A percentile compares a stretch with the other conserved stretches of the same genome.
phyloP scores from a whole-genome alignment of 2,797 vertebrate genomes.

The Spea hammondii region DNA sequence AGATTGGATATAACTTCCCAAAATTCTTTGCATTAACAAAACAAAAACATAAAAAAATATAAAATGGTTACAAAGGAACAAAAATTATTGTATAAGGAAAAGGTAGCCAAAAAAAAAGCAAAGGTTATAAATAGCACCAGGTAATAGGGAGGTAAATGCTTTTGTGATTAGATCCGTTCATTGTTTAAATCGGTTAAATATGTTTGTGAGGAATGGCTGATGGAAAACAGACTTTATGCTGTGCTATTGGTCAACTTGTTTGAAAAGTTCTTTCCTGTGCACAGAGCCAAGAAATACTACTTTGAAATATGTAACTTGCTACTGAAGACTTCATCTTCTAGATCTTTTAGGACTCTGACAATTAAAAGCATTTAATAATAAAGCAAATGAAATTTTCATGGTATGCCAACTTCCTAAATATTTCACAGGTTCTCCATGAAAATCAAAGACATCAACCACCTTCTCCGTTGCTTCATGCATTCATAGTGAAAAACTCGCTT shows the following conservation, averaged over 20 bases:
- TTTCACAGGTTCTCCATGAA: neutral
- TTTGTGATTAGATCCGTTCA: constrained; percentile 80
- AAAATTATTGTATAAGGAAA: constrained; percentile 69
- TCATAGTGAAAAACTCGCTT: constrained; percentile 1
- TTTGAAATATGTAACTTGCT: constrained; percentile 70
- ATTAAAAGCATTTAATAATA: constrained; percentile 25
- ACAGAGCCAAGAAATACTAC: constrained; percentile 66
- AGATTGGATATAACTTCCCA: neutral
- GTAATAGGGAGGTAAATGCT: constrained; percentile 77
- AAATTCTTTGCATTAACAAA: neutral
- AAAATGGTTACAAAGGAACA: neutral
- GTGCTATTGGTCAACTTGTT: constrained; percentile 73
- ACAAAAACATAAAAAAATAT: neutral
- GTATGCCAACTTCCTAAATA: neutral
- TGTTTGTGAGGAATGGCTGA: constrained; percentile 74
- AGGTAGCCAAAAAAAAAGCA: constrained; percentile 67
- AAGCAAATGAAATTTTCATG: neutral
- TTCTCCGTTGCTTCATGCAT: no score
- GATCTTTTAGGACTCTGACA: constrained; percentile 2
- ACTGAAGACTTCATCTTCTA: constrained; percentile 66
- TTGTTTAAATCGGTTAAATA: constrained; percentile 82
- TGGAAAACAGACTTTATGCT: constrained; percentile 76
- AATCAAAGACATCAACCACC: no score
- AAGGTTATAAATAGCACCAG: constrained; percentile 74
- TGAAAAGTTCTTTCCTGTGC: constrained; percentile 69